Conservation (phyloP, 2,888 invertebrate species). For the Xanthia togata region DNA sequence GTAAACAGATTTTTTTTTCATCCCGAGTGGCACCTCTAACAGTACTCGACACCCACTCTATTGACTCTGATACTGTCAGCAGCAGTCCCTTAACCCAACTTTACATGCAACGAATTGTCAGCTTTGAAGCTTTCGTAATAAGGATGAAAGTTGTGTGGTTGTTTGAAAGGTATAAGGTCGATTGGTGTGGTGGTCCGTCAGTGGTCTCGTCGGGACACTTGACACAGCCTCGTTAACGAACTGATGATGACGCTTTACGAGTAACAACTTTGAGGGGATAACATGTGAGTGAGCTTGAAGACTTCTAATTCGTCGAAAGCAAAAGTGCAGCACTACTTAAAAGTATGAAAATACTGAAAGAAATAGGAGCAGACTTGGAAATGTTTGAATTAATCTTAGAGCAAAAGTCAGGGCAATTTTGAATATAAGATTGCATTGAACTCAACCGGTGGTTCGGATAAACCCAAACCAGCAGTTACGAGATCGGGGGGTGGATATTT, state of each 20-base stretch:
- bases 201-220: constrained; percentile 71
- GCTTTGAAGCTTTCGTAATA: constrained; percentile 27
- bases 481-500: not conserved
- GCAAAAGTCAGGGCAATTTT: not conserved
- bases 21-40: constrained; percentile 76
- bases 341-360: not conserved
- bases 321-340: constrained; percentile 24
- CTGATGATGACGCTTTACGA: constrained; percentile 76
- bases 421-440: constrained; percentile 15
- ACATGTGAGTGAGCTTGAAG: constrained; percentile 52
- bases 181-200: constrained; percentile 62
- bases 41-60: constrained; percentile 80
- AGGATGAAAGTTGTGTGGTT: constrained; percentile 59
- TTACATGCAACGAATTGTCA: constrained; percentile 34
- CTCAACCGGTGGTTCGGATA: constrained; percentile 25
- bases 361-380: not conserved
- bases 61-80: constrained; percentile 67
- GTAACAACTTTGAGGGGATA: constrained; percentile 70
- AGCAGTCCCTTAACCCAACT: constrained; percentile 38
- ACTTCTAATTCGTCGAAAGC: constrained; percentile 19
- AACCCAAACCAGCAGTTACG: not conserved
- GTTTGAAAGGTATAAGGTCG: constrained; percentile 35
- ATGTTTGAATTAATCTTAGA: not conserved
- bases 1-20: constrained; percentile 75
- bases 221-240: constrained; percentile 80